phyloP scores from a whole-genome alignment of 2,797 vertebrate genomes.

The Cossypha polioptera region DNA sequence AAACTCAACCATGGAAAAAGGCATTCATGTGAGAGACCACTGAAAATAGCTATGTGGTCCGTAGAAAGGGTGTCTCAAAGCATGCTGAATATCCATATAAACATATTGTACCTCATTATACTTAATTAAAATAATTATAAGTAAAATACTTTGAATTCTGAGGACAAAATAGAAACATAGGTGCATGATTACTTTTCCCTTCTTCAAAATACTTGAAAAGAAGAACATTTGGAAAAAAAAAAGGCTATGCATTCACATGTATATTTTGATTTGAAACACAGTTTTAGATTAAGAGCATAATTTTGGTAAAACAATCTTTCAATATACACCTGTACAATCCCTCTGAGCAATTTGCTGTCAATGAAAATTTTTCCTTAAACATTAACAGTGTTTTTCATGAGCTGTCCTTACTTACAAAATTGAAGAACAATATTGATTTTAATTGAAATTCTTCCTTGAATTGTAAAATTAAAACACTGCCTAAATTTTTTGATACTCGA shows the following conservation, averaged over 20 bases:
- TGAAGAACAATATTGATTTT: not conserved
- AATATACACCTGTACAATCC: not conserved
- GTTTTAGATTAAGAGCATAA: not conserved
- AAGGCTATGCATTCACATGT: not conserved
- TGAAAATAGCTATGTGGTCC: not conserved
- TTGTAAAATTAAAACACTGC: not conserved
- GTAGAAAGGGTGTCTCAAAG: not conserved
- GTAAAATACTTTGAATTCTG: not conserved
- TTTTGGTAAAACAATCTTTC: not conserved
- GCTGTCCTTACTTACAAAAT: not conserved
- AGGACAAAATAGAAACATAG: not conserved
- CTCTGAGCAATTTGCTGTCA: not conserved
- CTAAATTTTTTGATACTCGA: not conserved
- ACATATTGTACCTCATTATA: not conserved
- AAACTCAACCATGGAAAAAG: not conserved
- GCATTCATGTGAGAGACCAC: not conserved
- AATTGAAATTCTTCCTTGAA: not conserved
- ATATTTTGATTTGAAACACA: not conserved
- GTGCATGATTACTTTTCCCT: not conserved
- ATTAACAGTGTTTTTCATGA: not conserved
- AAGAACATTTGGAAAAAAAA: not conserved
- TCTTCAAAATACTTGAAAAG: not conserved
- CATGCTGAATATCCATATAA: not conserved
- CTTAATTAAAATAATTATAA: not conserved
- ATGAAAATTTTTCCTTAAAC: not conserved